A percentile compares a stretch with the other conserved stretches of the same genome.
phyloP scores from a whole-genome alignment of 2,113 vertebrate genomes.

The Candoia aspera region DNA sequence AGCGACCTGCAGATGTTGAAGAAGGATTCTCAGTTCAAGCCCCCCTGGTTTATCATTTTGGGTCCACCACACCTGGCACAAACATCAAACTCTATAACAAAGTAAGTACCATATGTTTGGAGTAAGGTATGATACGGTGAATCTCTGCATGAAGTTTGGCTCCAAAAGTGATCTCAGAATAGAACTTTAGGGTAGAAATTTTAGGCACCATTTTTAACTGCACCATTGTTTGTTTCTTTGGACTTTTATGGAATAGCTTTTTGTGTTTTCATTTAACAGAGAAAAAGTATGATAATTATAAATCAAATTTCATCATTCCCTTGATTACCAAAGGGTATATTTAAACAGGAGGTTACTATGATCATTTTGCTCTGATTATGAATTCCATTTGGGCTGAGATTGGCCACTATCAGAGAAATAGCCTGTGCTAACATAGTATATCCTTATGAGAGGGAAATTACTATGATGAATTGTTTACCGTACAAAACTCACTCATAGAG shows the following conservation, averaged over 20 bases:
- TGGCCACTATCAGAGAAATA: neutral
- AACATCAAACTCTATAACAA: slow-evolving; percentile 99
- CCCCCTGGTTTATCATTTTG: slow-evolving; percentile 97
- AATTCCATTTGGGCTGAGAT: neutral
- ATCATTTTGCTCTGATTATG: neutral
- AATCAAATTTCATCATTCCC: neutral
- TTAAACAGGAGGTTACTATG: neutral
- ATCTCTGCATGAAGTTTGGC: neutral
- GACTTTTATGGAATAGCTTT: neutral
- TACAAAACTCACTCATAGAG: neutral
- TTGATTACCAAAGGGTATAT: neutral
- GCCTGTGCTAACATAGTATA: neutral
- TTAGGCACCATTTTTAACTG: neutral
- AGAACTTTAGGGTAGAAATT: neutral
- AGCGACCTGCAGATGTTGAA: slow-evolving; percentile 94
- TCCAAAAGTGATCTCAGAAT: neutral
- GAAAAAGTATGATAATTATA: neutral
- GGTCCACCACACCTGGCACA: slow-evolving; percentile 94
- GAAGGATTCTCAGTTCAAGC: slow-evolving; percentile 97
- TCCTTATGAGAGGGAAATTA: neutral
- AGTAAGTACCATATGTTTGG: slow-evolving; percentile 66
- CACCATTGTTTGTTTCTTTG: neutral
- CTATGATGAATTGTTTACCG: neutral
- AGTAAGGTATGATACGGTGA: neutral
- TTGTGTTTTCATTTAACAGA: neutral